These are phyloP conservation scores for Macaria liturata DNA, from an alignment of 2,888 invertebrate species.

Conservation along the genomic window DNA sequence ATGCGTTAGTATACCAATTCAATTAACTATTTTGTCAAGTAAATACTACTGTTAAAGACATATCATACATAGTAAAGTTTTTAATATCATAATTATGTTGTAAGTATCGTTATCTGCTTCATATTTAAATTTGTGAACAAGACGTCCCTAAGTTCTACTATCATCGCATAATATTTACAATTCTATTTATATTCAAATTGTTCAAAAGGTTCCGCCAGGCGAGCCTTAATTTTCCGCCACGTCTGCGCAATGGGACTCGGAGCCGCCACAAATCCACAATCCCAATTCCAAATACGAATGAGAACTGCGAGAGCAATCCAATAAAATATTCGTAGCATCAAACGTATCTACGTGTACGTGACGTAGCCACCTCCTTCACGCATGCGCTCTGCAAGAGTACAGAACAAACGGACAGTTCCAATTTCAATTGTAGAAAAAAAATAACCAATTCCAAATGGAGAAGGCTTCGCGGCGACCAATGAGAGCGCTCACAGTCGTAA, in stretches of 20 bases:
- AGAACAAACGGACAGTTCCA: constrained; percentile 78
- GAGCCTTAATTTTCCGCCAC: constrained; percentile 35
- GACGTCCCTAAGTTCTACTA: too few relatives aligned
- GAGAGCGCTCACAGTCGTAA: constrained; percentile 78
- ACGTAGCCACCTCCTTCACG: constrained; percentile 73
- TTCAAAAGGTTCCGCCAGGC: too few relatives aligned
- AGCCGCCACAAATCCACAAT: constrained; percentile 67
- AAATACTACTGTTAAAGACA: too few relatives aligned
- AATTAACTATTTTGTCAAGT: too few relatives aligned
- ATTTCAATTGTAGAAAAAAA: constrained; percentile 82
- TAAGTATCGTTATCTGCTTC: too few relatives aligned
- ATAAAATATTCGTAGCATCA: constrained; percentile 77
- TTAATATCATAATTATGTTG: too few relatives aligned
- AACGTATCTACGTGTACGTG: constrained; percentile 80
- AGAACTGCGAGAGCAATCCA: constrained; percentile 74
- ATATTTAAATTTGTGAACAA: too few relatives aligned
- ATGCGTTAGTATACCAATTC: too few relatives aligned
- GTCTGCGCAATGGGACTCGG: constrained; percentile 65
- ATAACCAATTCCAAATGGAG: constrained; percentile 82
- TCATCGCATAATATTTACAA: too few relatives aligned
- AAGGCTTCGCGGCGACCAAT: constrained; percentile 81
- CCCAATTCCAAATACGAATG: constrained; percentile 74
- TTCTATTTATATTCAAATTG: too few relatives aligned
- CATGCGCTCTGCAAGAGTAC: constrained; percentile 71
- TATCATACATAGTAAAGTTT: too few relatives aligned